Base-by-base conservation (phyloP, 2,113 vertebrate genomes). In the Chrysochloris asiatica region DNA sequence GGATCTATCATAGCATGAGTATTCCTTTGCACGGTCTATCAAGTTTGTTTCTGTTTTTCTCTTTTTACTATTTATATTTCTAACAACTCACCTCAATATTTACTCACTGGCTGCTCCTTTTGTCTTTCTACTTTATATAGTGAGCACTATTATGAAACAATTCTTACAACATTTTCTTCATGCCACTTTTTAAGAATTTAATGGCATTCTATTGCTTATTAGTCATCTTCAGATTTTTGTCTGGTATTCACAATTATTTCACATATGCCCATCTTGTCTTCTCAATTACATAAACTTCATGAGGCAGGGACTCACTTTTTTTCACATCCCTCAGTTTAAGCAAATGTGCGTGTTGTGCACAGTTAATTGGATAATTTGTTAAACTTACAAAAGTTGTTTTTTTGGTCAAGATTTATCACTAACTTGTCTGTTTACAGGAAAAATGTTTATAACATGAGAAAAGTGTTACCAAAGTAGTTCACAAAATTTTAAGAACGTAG, bases 351-450 rank as follows among this genome's bases (percentile, higher is more conserved):
- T 72, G 21, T 69, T 86, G 12, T 89, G n/a, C 24, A 78, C 75
- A 80, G 48, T 61, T 88, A 84, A 48, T 56, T 71, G 83, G 73
- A 30, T 67, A 71, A 91, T 54, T 65, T 92, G n/a, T 61, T 89
- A 87, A 92, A 75, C 33, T 89, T 43, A 80, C 11, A 88, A 56
- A 54, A 24, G 2, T 43, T 1, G 8, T 19, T 71, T 77, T 36
- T 71, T 36, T 78, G 52, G 52, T 54, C 36, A 47, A 95, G 72
- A 86, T 41, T 41, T 81, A 81, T 93, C 50, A 88, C 65, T 30
- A 54, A 88, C 26, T 93, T 90, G 73, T 92, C n/a, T 45, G 24
- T 85, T 85, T 92, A 83, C 38, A 95, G 41, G 41, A 83, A 89
- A 12, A 77, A 88, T 85, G 36, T 72, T 77, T 75, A 56, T 56